Conservation (phyloP, 2,113 vertebrate genomes). For the Taxidea taxus region DNA sequence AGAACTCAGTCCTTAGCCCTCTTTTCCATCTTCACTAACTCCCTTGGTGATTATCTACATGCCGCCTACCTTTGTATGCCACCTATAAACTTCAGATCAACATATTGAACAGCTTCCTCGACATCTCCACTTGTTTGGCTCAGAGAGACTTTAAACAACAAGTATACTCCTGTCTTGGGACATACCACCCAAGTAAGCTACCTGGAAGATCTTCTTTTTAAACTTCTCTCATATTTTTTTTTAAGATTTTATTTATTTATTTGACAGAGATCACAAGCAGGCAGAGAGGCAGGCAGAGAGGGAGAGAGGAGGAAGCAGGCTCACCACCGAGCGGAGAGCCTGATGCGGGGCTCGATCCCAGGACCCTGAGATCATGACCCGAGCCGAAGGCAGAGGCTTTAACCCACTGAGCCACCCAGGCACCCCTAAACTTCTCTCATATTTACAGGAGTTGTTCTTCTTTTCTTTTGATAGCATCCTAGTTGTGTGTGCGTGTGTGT, state of each 20-base stretch:
- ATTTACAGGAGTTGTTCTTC: not conserved
- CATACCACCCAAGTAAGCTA: not conserved
- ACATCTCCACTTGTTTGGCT: not conserved
- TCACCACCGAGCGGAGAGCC: no score
- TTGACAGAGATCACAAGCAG: no score
- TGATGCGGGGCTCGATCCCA: no score
- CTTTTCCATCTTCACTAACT: not conserved
- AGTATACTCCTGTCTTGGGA: not conserved
- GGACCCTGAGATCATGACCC: no score
- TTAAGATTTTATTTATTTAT: no score
- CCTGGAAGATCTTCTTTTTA: not conserved
- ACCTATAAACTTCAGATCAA: not conserved
- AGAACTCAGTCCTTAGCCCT: not conserved
- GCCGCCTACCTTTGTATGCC: no score
- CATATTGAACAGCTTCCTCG: not conserved
- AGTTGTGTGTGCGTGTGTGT: no score
- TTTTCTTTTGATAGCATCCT: not conserved
- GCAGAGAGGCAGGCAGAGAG: no score
- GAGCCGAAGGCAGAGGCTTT: no score
- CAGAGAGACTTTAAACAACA: not conserved
- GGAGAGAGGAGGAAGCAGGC: no score
- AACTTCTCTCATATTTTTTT: not conserved
- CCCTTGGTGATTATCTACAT: not conserved
- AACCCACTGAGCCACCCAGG: no score
- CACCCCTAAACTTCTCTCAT: not conserved